Conservation (phyloP, 1,140 invertebrate genomes). For the Trissolcus basalis region DNA sequence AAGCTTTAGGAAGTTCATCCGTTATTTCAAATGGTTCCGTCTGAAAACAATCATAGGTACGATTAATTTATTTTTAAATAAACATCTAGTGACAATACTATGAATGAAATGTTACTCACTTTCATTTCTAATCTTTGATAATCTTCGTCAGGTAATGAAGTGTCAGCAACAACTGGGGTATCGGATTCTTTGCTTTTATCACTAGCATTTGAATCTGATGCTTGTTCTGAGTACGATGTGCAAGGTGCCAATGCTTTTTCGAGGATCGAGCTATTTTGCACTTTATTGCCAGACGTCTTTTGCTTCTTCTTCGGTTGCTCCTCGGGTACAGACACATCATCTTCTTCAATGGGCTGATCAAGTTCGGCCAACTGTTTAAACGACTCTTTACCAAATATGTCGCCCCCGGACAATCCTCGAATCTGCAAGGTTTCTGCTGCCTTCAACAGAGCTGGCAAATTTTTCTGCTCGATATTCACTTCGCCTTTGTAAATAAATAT, state of each 20-base stretch:
- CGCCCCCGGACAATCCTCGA: constrained; percentile 78
- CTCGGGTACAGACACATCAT: constrained; percentile 38
- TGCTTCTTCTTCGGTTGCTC: constrained; percentile 66
- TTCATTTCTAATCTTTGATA: constrained; percentile 71
- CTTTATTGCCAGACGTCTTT: constrained; percentile 51
- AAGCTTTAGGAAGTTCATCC: constrained; percentile 63
- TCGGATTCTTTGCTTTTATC: constrained; percentile 66
- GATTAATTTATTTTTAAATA: too few relatives aligned
- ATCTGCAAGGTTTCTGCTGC: constrained; percentile 81
- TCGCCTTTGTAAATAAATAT: constrained; percentile 83
- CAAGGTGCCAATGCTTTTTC: constrained; percentile 65
- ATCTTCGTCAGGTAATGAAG: constrained; percentile 60
- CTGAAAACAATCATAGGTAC: constrained; percentile 48
- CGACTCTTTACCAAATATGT: constrained; percentile 70
- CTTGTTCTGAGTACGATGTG: constrained; percentile 54
- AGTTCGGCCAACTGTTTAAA: constrained; percentile 66
- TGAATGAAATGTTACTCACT: constrained; percentile 55
- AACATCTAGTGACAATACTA: too few relatives aligned
- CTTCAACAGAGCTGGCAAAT: constrained; percentile 79
- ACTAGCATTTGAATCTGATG: constrained; percentile 61
- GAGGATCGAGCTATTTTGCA: constrained; percentile 65
- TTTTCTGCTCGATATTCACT: constrained; percentile 82
- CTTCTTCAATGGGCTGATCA: constrained; percentile 60
- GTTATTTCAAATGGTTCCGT: constrained; percentile 68
- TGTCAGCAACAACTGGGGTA: constrained; percentile 44